These are phyloP conservation scores for Megalopta genalis DNA, from an alignment of 1,140 invertebrate species.

Conservation along the genomic window DNA sequence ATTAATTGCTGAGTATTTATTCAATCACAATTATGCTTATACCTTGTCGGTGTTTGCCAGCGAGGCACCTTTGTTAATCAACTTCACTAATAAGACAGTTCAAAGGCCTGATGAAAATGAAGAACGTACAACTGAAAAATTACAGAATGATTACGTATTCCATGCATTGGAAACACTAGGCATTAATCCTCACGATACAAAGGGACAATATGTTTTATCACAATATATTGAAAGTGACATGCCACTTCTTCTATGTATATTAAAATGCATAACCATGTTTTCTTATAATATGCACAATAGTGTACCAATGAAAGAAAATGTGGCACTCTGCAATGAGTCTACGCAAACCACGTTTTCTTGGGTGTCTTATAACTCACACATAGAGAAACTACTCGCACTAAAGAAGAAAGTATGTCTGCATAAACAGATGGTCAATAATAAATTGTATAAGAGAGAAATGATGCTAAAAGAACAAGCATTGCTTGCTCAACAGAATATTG, in stretches of 20 bases:
- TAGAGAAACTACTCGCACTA: conserved; percentile 55
- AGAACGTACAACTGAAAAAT: conserved; percentile 58
- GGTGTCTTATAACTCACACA: conserved; percentile 22
- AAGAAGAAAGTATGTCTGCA: conserved; percentile 72
- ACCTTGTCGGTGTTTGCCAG: conserved; percentile 77
- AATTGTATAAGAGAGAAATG: conserved; percentile 68
- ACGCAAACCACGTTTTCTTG: conserved; percentile 56
- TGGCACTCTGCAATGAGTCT: conserved; percentile 32
- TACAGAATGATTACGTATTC: conserved; percentile 74
- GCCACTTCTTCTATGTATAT: conserved; percentile 72
- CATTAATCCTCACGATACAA: conserved; percentile 66
- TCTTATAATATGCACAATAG: conserved; percentile 31
- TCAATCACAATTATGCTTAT: conserved; percentile 75
- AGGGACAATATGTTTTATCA: conserved; percentile 70
- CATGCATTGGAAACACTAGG: conserved; percentile 76
- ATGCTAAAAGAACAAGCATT: conserved; percentile 69
- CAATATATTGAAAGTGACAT: conserved; percentile 68
- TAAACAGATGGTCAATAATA: conserved; percentile 68
- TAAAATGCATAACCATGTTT: conserved; percentile 66
- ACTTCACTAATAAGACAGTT: conserved; percentile 71
- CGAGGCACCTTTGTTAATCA: conserved; percentile 74
- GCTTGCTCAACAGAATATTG: conserved; percentile 69
- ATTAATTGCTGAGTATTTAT: conserved; percentile 77
- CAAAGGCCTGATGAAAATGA: conserved; percentile 24
- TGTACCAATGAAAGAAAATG: conserved; percentile 17